Evolutionary conservation across 2,888 invertebrate genomes (phyloP), one percentile per base, ranked within the genome.

Genomic region (Plagiodera versicolora): DNA sequence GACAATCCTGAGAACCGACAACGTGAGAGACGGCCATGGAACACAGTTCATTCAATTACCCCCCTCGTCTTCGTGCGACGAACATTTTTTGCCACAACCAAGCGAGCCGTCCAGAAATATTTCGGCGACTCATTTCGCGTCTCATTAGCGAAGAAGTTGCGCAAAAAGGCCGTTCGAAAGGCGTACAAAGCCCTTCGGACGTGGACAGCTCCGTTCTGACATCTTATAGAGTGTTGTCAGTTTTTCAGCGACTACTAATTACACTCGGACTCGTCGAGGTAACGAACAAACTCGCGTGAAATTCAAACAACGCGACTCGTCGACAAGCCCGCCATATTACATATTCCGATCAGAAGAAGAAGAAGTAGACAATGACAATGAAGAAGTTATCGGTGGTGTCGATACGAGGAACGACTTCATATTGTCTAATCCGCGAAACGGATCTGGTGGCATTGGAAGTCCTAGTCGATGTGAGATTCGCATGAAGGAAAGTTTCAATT

Each of bases 161-260:
- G 52, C 64, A 67, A 65, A 63, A 68, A 65, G 60, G 39, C 56
- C 35, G 45, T 53, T 52, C 47, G 60, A 53, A 53, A 61, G 55
- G 64, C 50, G 58, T 56, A 67, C 68, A 70, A 63, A 70, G 61
- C 57, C 52, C 52, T 53, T 57, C 61, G 67, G 60, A 68, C 69
- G 68, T 67, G 67, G 65, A 67, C 65, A 67, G 67, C 64, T 63
- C 68, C 70, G 64, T 69, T 44, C 28, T 69, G 72, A 71, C 72
- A 72, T 72, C 72, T 70, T 72, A 71, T 72, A 72, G 72, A 72
- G 72, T 71, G 71, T 70, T 70, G 69, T 70, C 71, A 67, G 70
- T 69, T 73, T 73, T 73, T 73, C 72, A 67, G 67, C 60, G 68
- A 60, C 66, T 72, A 68, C 73, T 73, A 73, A 73, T 73, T 73